phyloP scores from a whole-genome alignment of 2,797 vertebrate species.

The Apogon hyalosoma region DNA sequence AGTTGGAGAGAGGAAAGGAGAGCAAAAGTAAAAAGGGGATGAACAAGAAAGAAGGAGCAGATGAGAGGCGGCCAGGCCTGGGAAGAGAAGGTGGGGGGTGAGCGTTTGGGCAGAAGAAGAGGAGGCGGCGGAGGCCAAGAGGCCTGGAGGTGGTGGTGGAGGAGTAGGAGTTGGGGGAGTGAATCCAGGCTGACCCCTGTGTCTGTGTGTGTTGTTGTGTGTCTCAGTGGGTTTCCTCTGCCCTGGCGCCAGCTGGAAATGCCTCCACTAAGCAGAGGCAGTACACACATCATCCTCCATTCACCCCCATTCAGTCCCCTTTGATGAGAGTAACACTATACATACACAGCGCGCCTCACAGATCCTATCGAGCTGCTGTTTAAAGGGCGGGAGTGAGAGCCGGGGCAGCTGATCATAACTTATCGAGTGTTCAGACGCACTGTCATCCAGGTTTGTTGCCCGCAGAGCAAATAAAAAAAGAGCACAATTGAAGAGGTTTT shows the following conservation, averaged over 20 bases:
- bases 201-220: slow-evolving; percentile 84
- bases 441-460: slow-evolving; percentile 51
- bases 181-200: slow-evolving; percentile 80
- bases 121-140: slow-evolving; percentile 63
- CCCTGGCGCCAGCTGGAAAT: slow-evolving; percentile 87
- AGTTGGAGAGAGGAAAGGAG: slow-evolving; percentile 7
- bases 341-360: slow-evolving; percentile 69
- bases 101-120: slow-evolving; percentile 61
- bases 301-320: slow-evolving; percentile 74
- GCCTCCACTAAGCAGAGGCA: slow-evolving; percentile 81
- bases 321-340: slow-evolving; percentile 82
- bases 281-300: slow-evolving; percentile 81
- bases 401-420: slow-evolving; percentile 71
- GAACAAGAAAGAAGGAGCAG: slow-evolving; percentile 63
- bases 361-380: slow-evolving; percentile 77
- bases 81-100: slow-evolving; percentile 66
- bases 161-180: slow-evolving; percentile 65
- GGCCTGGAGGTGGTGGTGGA: slow-evolving; percentile 59
- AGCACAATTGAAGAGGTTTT: slow-evolving; percentile 54
- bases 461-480: slow-evolving; percentile 60
- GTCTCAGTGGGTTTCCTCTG: slow-evolving; percentile 84
- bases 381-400: slow-evolving; percentile 54
- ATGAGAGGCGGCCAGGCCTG: slow-evolving; percentile 67
- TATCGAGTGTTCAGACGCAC: slow-evolving; percentile 41
- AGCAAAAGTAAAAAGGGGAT: slow-evolving; percentile 29